Percentiles rank a stretch among this genome's conserved stretches.
Conservation (phyloP, 2,113 vertebrate genomes). For the Willisornis vidua region DNA sequence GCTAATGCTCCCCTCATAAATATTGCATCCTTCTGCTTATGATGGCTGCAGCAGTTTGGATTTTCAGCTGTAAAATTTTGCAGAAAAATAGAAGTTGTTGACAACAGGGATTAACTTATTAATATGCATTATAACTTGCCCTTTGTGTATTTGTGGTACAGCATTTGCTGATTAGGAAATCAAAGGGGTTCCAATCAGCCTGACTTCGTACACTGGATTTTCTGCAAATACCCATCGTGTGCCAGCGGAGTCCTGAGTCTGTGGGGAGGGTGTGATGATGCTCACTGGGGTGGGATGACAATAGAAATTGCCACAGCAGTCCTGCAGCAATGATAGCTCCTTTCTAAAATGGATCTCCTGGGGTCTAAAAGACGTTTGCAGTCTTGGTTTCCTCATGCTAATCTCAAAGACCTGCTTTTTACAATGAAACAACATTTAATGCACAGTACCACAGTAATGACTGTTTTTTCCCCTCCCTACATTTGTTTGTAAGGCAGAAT, state of each 20-base stretch:
- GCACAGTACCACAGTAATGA: background rate
- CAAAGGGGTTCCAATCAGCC: background rate
- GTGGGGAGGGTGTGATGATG: background rate
- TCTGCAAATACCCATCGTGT: background rate
- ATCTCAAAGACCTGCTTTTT: background rate
- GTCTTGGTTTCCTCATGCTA: background rate
- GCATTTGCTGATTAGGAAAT: background rate
- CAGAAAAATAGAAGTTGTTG: background rate
- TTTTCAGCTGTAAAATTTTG: background rate
- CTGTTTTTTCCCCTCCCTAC: background rate
- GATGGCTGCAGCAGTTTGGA: background rate
- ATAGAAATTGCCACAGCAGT: fast-evolving
- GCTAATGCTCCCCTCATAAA: background rate
- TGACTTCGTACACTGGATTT: background rate
- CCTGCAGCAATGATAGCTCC: background rate
- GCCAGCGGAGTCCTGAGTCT: background rate
- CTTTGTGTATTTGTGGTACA: background rate
- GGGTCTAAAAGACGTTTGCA: background rate
- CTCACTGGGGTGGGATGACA: background rate
- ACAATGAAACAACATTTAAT: background rate
- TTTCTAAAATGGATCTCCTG: background rate
- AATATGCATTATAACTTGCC: background rate
- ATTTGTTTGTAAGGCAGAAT: background rate
- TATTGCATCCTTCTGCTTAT: background rate
- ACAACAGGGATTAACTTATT: background rate